Evolutionary conservation across 2,888 invertebrate genomes (phyloP), one percentile per base, ranked within the genome.

Genomic region (Diaphora mendica): DNA sequence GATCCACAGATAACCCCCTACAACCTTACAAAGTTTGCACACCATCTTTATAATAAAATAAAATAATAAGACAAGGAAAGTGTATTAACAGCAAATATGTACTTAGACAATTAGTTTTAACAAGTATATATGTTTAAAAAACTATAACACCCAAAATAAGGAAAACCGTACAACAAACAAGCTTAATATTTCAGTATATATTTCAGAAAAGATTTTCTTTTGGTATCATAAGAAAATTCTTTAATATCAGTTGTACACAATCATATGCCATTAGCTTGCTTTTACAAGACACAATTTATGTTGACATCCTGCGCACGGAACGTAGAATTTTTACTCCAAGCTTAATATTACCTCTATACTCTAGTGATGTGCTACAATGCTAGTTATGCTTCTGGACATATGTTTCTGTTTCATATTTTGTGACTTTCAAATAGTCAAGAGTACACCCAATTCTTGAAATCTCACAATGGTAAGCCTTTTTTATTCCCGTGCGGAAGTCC

Each of bases 221-320:
- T 20, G 78, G 80, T 35, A 80, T 80, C 77, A 82, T 73, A 78
- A 35, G 70, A 84, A 84, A 86, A 88, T 90, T 89, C 87, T 87
- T 89, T 88, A 89, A 88, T 90, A 89, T 87, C 87, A 75, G 84
- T 83, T 78, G 83, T 78, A 89, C 89, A 90, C 90, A 89, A 85
- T 88, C 87, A 90, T 89, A 90, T 88, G 88, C 93, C 93, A 94
- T 94, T 95, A 95, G 92, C 89, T 86, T 88, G 90, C 91, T 93
- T 93, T 92, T 93, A 90, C 91, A 90, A 86, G 88, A 88, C 85
- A 88, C 88, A 91, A 95, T 95, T 94, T 95, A 95, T 93, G 92
- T 86, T 89, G 89, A 90, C 91, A 89, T 91, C 87, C 85, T 86
- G 84, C 86, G 76, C 86, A 84, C 82, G 88, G 86, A 89, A 90